Percentiles rank a stretch among this genome's conserved stretches.
Evolutionary conservation across 2,888 invertebrate genomes (phyloP).

Genomic region (Glaucopsyche alexis): DNA sequence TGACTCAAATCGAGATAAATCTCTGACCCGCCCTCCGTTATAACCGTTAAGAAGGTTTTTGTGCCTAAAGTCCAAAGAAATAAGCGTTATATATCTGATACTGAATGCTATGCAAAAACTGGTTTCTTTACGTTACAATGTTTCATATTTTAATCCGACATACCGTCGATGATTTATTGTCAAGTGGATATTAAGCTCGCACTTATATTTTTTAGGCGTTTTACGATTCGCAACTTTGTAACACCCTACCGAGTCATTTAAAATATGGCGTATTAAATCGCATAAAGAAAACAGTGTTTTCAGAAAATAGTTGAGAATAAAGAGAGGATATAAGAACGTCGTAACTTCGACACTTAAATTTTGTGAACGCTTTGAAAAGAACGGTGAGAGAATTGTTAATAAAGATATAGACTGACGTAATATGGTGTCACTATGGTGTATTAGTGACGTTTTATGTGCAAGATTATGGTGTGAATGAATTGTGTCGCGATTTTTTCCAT

Average conservation of each 20-base stretch:
- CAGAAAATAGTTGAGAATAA: constrained; percentile 74
- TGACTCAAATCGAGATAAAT: constrained; percentile 66
- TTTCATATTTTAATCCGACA: constrained; percentile 56
- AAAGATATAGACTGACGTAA: constrained; percentile 76
- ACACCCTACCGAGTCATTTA: constrained; percentile 64
- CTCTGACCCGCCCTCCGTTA: constrained; percentile 60
- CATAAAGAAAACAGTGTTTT: constrained; percentile 78
- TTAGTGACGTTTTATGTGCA: constrained; percentile 71
- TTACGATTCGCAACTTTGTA: constrained; percentile 73
- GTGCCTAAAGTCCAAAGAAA: constrained; percentile 39
- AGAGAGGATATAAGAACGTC: constrained; percentile 73
- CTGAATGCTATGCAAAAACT: constrained; percentile 39
- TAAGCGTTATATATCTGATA: constrained; percentile 38
- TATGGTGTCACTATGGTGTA: constrained; percentile 73
- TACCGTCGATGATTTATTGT: constrained; percentile 68
- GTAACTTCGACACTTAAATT: constrained; percentile 73
- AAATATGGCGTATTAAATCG: constrained; percentile 75
- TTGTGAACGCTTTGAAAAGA: constrained; percentile 70
- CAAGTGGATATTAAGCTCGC: constrained; percentile 60
- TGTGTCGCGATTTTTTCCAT: constrained; percentile 45
- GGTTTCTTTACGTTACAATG: constrained; percentile 41
- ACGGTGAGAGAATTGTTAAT: constrained; percentile 75
- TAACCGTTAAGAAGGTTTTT: constrained; percentile 55
- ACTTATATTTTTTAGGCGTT: constrained; percentile 59
- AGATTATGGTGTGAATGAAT: constrained; percentile 63